Conservation (phyloP, 2,888 invertebrate genomes). For the Carabus problematicus region DNA sequence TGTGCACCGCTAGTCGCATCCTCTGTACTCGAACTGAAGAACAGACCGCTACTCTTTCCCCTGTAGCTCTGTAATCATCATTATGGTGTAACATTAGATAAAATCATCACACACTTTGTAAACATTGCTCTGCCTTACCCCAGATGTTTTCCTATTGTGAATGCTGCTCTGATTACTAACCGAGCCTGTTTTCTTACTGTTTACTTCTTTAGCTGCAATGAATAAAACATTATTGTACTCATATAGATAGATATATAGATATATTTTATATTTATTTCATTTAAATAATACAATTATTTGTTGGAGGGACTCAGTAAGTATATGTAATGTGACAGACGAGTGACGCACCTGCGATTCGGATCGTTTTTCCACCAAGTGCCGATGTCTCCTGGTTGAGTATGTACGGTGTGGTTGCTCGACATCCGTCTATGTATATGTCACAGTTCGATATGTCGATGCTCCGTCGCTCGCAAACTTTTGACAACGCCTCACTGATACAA, state of each 20-base stretch:
- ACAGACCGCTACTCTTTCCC: constrained; percentile 54
- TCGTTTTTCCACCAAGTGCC: constrained; percentile 70
- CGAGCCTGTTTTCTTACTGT: constrained; percentile 54
- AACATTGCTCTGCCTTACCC: constrained; percentile 53
- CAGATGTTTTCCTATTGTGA: constrained; percentile 58
- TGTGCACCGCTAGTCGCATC: constrained; percentile 54
- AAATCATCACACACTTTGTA: no score
- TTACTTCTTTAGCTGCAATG: constrained; percentile 54
- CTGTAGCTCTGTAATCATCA: constrained; percentile 53
- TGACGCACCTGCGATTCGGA: constrained; percentile 68
- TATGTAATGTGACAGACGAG: no score
- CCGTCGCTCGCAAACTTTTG: constrained; percentile 69
- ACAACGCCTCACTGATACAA: constrained; percentile 67
- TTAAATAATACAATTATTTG: no score
- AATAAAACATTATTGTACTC: constrained; percentile 8
- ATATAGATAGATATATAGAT: no score
- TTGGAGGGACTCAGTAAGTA: no score
- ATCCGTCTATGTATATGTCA: constrained; percentile 71
- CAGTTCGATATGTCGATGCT: constrained; percentile 69
- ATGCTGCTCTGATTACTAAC: constrained; percentile 54
- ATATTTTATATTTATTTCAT: no score
- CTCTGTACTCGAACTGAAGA: constrained; percentile 57
- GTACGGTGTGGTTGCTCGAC: constrained; percentile 68
- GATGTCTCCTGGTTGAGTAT: constrained; percentile 68
- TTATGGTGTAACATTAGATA: background rate